A percentile compares a stretch with the other conserved stretches of the same genome.
Evolutionary conservation across 1,140 invertebrate species (phyloP).

Genomic region (Mya arenaria): DNA sequence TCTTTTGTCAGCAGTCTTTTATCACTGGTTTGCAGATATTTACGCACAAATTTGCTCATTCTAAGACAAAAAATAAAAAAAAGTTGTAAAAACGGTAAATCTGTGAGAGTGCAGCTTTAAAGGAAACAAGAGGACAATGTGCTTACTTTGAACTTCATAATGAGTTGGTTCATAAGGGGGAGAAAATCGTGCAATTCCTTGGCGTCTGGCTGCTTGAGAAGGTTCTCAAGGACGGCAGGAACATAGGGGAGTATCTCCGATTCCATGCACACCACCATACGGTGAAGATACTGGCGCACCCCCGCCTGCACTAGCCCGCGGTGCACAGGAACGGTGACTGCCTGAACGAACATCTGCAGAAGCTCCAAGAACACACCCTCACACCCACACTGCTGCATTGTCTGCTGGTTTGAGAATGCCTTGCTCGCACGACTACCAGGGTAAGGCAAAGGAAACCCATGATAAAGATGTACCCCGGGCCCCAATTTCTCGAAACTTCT

Average conservation of each 20-base stretch:
- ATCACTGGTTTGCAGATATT: too few relatives aligned
- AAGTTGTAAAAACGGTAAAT: too few relatives aligned
- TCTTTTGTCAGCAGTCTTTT: too few relatives aligned
- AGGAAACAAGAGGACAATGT: too few relatives aligned
- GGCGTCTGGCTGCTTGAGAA: constrained; percentile 82
- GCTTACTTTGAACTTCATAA: constrained; percentile 84
- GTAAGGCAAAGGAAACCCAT: too few relatives aligned
- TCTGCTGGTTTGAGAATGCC: constrained; percentile 84
- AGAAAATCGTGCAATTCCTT: constrained; percentile 84
- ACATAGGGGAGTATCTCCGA: constrained; percentile 84
- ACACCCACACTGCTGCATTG: constrained; percentile 83
- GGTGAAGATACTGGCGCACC: constrained; percentile 84
- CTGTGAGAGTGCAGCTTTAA: too few relatives aligned
- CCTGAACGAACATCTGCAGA: constrained; percentile 83
- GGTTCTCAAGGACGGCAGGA: constrained; percentile 82
- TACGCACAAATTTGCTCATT: too few relatives aligned
- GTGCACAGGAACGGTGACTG: constrained; percentile 81
- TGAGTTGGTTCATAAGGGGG: constrained; percentile 85
- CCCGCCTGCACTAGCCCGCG: constrained; percentile 78
- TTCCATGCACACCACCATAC: constrained; percentile 85
- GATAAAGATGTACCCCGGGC: too few relatives aligned
- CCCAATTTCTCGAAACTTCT: too few relatives aligned
- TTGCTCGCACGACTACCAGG: constrained; percentile 85
- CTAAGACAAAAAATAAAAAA: too few relatives aligned
- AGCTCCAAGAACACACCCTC: constrained; percentile 82